These are phyloP conservation scores for Agonopterix subpropinquella DNA, from an alignment of 2,888 invertebrate species.

Conservation along the genomic window DNA sequence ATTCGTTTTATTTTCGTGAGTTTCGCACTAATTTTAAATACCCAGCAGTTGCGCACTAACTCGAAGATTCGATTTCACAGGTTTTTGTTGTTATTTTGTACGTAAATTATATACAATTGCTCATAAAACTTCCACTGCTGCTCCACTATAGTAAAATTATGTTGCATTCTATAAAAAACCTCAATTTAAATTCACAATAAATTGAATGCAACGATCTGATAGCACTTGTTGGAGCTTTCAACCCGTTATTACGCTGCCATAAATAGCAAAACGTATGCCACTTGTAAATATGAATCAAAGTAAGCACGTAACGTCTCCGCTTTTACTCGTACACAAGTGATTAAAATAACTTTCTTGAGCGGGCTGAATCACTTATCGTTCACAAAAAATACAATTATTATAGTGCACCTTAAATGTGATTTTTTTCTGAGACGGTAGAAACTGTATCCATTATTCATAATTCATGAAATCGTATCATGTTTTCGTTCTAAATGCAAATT, in stretches of 20 bases:
- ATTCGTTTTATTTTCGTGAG: constrained; percentile 39
- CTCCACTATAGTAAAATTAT: not conserved
- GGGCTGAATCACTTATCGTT: not conserved
- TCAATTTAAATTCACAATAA: constrained; percentile 17
- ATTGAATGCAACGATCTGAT: constrained; percentile 31
- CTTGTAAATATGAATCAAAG: constrained; percentile 21
- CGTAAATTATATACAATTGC: not conserved
- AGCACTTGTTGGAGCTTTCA: constrained; percentile 20
- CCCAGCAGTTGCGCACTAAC: constrained; percentile 3
- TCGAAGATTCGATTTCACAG: too few relatives aligned
- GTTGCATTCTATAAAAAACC: not conserved
- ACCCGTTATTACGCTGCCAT: constrained; percentile 30
- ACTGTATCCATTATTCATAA: not conserved
- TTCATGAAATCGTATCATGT: constrained; percentile 17
- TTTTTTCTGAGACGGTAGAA: too few relatives aligned
- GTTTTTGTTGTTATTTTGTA: not conserved
- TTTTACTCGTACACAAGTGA: not conserved
- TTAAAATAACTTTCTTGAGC: constrained; percentile 3
- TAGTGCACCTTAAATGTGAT: too few relatives aligned
- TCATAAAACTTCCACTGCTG: not conserved
- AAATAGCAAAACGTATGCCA: constrained; percentile 26
- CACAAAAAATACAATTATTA: too few relatives aligned
- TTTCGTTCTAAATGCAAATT: constrained; percentile 41
- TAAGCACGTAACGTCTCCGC: constrained; percentile 1
- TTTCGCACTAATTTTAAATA: constrained; percentile 15